A percentile compares a stretch with the other conserved stretches of the same genome.
phyloP scores from a whole-genome alignment of 2,888 invertebrate genomes.

The Pteria penguin region DNA sequence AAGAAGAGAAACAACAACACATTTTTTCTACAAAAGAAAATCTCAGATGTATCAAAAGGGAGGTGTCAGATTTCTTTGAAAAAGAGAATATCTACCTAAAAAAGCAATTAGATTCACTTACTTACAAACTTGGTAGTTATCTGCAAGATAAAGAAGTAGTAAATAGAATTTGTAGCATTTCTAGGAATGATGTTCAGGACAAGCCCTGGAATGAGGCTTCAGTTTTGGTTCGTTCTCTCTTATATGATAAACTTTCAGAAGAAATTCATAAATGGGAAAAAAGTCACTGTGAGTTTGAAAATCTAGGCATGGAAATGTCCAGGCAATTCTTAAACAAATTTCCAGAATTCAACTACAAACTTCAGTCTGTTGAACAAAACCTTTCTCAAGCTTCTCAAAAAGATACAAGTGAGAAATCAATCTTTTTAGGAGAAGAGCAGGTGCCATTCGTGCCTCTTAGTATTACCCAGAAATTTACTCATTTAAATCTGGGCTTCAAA shows the following conservation, averaged over 20 bases:
- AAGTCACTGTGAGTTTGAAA: conserved; percentile 49
- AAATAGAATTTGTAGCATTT: conserved; percentile 32
- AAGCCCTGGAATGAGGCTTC: conserved; percentile 49
- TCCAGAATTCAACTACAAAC: conserved; percentile 58
- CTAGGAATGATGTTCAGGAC: conserved; percentile 36
- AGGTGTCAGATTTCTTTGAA: conserved; percentile 50
- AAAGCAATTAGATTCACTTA: conserved; percentile 37
- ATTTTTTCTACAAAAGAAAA: conserved; percentile 3
- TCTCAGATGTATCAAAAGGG: conserved; percentile 10
- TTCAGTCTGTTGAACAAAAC: conserved; percentile 55
- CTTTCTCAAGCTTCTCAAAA: conserved; percentile 32
- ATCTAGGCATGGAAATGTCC: conserved; percentile 50
- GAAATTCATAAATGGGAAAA: conserved; percentile 60
- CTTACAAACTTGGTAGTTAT: conserved; percentile 41
- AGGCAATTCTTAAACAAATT: conserved; percentile 55
- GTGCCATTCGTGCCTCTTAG: conserved; percentile 48
- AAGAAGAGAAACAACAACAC: conserved; percentile 13
- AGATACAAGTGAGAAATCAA: background rate
- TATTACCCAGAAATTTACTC: conserved; percentile 45
- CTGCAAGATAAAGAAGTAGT: conserved; percentile 11
- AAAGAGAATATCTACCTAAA: conserved; percentile 40
- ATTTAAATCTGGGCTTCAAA: conserved; percentile 49
- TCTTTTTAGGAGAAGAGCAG: conserved; percentile 19
- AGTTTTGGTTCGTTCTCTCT: conserved; percentile 44
- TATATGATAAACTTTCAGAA: conserved; percentile 49